Conservation (phyloP, 2,797 vertebrate species). For the Periophthalmus magnuspinnatus region DNA sequence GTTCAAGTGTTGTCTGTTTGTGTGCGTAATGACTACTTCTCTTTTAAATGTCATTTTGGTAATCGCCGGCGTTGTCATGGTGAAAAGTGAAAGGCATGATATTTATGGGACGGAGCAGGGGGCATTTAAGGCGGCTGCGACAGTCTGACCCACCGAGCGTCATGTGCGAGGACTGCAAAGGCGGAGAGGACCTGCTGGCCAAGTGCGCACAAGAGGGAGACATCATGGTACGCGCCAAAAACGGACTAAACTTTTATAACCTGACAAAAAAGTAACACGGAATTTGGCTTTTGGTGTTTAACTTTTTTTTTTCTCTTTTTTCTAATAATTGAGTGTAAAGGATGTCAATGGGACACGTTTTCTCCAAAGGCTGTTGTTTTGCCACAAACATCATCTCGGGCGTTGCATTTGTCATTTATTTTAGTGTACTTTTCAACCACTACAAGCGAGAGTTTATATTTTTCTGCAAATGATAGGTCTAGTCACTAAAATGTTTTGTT, state of each 20-base stretch:
- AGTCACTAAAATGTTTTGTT: not conserved
- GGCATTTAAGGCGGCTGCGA: conserved; percentile 63
- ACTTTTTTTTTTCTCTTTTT: not conserved
- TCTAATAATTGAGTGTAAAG: not conserved
- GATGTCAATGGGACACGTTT: not conserved
- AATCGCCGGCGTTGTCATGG: conserved; percentile 78
- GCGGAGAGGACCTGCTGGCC: conserved; percentile 69
- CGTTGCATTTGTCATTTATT: not conserved
- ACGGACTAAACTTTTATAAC: not conserved
- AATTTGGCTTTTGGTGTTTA: not conserved
- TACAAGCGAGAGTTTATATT: not conserved
- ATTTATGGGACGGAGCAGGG: conserved; percentile 69
- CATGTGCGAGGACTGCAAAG: conserved; percentile 84
- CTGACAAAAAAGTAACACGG: not conserved
- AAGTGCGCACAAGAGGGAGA: conserved; percentile 67
- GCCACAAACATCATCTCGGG: conserved; percentile 8
- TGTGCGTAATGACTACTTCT: conserved; percentile 71
- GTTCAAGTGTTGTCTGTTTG: conserved; percentile 72
- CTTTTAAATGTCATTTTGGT: conserved; percentile 72
- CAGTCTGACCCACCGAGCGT: conserved; percentile 40
- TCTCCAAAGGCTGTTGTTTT: not conserved
- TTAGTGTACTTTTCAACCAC: too few relatives aligned
- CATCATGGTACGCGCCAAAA: conserved; percentile 64
- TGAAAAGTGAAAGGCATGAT: conserved; percentile 71
- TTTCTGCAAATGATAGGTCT: not conserved